Conservation (phyloP, 2,113 vertebrate genomes). For the Phyllostomus hastatus region DNA sequence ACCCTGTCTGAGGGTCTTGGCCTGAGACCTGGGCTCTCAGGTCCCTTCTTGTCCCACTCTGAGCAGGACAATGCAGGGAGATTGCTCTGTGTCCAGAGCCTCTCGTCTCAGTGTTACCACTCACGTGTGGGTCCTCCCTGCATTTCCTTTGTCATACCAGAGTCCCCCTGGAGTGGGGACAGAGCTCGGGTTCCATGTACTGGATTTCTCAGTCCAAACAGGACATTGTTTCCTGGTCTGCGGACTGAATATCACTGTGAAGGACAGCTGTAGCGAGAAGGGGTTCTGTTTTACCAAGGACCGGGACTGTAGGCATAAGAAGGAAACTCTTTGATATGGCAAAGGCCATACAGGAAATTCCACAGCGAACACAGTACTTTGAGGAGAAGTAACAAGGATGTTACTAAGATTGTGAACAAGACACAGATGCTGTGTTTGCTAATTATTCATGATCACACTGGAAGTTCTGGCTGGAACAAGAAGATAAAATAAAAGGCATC, state of each 20-base stretch:
- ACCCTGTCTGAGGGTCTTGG: too few relatives aligned
- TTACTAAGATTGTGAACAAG: not conserved
- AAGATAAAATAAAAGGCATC: not conserved
- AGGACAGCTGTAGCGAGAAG: not conserved
- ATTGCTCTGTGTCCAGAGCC: not conserved
- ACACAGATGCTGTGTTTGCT: not conserved
- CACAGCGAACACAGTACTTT: not conserved
- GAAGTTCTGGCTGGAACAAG: not conserved
- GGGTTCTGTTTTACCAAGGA: not conserved
- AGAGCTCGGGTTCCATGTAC: not conserved
- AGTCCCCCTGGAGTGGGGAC: not conserved
- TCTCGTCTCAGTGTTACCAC: not conserved
- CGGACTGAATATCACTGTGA: too few relatives aligned
- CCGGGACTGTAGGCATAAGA: not conserved
- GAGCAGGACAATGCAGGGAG: not conserved
- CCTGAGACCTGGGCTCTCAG: not conserved
- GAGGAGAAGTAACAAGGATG: too few relatives aligned
- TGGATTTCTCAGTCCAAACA: not conserved
- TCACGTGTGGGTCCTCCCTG: not conserved
- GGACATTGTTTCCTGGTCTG: not conserved
- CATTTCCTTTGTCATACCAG: too few relatives aligned
- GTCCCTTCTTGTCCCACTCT: too few relatives aligned
- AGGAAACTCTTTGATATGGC: too few relatives aligned
- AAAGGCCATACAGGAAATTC: too few relatives aligned
- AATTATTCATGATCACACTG: too few relatives aligned